These are phyloP conservation scores for Arctia plantaginis DNA, from an alignment of 2,888 invertebrate genomes.

Conservation along the genomic window DNA sequence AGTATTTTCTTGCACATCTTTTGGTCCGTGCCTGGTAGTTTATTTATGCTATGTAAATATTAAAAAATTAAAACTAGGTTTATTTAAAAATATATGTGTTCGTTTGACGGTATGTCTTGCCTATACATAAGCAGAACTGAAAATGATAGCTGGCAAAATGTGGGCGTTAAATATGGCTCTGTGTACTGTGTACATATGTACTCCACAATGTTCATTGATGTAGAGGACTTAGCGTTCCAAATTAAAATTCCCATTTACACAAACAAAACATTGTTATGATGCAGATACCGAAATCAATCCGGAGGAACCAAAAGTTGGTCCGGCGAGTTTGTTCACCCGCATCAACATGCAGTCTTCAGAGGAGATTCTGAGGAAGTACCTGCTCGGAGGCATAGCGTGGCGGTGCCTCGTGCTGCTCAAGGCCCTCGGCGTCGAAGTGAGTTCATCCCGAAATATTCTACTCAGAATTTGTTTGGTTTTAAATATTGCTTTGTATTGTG, in stretches of 20 bases:
- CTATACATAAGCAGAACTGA: background rate
- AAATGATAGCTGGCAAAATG: no score
- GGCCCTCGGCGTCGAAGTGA: slow-evolving; percentile 80
- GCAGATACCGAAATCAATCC: slow-evolving; percentile 55
- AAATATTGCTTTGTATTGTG: no score
- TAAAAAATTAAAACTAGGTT: no score
- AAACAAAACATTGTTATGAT: background rate
- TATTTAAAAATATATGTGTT: no score
- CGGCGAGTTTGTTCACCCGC: slow-evolving; percentile 72
- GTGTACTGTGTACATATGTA: no score
- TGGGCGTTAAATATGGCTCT: background rate
- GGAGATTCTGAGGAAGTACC: slow-evolving; percentile 82
- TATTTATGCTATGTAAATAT: no score
- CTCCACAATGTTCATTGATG: background rate
- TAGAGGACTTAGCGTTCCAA: background rate
- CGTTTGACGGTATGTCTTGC: no score
- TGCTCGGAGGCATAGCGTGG: slow-evolving; percentile 88
- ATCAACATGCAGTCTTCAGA: slow-evolving; percentile 67
- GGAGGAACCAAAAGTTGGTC: slow-evolving; percentile 53
- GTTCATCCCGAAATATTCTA: background rate
- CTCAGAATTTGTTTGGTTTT: background rate
- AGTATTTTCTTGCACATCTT: no score
- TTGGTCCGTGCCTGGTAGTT: no score
- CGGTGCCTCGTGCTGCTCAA: slow-evolving; percentile 86
- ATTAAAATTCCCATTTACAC: background rate